Conservation (phyloP, 2,888 invertebrate species). For the Dynastes tityus region DNA sequence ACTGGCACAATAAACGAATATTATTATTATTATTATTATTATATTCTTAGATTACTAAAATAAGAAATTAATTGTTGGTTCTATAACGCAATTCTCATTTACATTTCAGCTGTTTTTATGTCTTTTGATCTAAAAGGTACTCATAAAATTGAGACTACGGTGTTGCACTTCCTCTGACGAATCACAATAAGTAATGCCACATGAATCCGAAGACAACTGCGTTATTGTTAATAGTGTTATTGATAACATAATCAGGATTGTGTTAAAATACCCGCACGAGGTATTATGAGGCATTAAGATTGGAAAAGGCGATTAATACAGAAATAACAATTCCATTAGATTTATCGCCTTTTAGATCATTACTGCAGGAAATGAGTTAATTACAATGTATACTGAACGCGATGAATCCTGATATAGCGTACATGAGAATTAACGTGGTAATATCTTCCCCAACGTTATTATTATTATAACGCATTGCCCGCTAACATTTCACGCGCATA, state of each 20-base stretch:
- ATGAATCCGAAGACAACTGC: no score
- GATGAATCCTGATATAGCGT: conserved; percentile 8
- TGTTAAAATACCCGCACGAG: neutral
- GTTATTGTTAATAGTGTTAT: neutral
- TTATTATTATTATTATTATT: no score
- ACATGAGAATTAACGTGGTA: conserved; percentile 14
- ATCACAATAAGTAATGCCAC: no score
- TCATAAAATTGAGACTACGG: no score
- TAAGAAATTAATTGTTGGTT: no score
- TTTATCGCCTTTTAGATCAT: conserved; percentile 1
- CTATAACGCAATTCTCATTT: no score
- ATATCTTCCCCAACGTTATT: conserved; percentile 1
- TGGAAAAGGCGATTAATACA: neutral
- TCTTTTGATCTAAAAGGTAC: no score
- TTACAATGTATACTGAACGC: neutral
- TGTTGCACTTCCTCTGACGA: no score
- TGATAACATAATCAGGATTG: neutral
- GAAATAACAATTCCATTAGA: conserved; percentile 14
- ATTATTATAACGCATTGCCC: conserved; percentile 1
- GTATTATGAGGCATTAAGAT: neutral
- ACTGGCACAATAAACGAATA: no score
- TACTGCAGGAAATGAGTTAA: conserved; percentile 11
- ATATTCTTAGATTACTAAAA: no score
- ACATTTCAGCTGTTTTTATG: no score
- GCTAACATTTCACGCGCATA: neutral